phyloP scores from a whole-genome alignment of 2,888 invertebrate species.

The Apotomis capreana region DNA sequence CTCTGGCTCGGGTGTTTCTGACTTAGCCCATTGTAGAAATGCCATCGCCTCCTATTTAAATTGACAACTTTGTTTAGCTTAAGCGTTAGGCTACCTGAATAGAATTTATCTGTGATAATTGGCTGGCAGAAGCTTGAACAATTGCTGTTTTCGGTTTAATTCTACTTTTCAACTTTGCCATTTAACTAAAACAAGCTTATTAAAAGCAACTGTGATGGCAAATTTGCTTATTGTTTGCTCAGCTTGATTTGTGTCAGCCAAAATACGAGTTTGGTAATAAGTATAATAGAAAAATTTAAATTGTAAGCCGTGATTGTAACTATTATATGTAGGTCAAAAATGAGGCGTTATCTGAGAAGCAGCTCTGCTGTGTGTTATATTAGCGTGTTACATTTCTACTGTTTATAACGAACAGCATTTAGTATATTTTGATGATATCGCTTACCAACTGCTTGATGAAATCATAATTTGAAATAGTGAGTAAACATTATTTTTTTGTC shows the following conservation, averaged over 20 bases:
- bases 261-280: constrained; percentile 22
- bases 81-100: constrained; percentile 60
- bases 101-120: constrained; percentile 18
- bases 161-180: constrained; percentile 3
- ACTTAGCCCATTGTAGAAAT: constrained; percentile 75
- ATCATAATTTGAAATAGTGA: constrained; percentile 11
- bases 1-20: constrained; percentile 73
- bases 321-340: constrained; percentile 25
- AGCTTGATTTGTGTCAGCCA: constrained; percentile 30
- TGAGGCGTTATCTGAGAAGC: constrained; percentile 22
- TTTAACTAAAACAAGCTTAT: constrained; percentile 22
- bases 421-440: constrained; percentile 16
- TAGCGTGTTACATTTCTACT: constrained; percentile 29
- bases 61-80: constrained; percentile 66
- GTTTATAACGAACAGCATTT: constrained; percentile 3
- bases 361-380: constrained; percentile 25
- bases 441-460: constrained; percentile 17
- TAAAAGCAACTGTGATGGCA: constrained; percentile 28
- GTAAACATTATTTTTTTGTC: neutral
- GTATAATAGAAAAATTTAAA: constrained; percentile 19
- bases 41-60: constrained; percentile 80
- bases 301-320: constrained; percentile 35
- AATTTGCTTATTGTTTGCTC: constrained; percentile 29
- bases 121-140: constrained; percentile 34
- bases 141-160: constrained; percentile 5